Percentiles rank a stretch among this genome's conserved stretches.
Evolutionary conservation across 35 echinoderm and acorn worm genomes (phyloP).

Genomic region (Lytechinus pictus): DNA sequence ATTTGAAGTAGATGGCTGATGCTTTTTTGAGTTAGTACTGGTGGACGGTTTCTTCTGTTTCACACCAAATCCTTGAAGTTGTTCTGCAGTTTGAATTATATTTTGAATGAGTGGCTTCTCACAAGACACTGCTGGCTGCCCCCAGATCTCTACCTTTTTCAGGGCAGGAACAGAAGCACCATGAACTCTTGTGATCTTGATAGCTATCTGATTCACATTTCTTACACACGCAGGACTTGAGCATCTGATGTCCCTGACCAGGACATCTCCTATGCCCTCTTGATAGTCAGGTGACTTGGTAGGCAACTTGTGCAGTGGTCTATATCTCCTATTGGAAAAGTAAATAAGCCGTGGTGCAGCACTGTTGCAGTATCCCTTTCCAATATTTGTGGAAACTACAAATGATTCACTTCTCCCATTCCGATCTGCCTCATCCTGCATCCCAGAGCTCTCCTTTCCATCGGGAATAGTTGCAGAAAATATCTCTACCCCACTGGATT

Average conservation of each 20-base stretch:
- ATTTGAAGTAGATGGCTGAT: neutral
- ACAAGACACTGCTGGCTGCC: slow-evolving; percentile 77
- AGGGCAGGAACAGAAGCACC: slow-evolving; percentile 71
- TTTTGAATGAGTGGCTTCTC: slow-evolving; percentile 33
- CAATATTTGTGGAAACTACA: neutral
- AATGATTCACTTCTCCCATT: neutral
- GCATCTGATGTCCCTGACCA: slow-evolving; percentile 34
- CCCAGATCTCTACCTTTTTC: slow-evolving; percentile 77
- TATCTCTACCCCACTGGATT: slow-evolving; percentile 83
- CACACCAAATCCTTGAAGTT: neutral
- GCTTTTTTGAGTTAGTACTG: neutral
- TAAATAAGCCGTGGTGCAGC: neutral
- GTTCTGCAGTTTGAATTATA: slow-evolving; percentile 15
- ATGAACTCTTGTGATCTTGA: slow-evolving; percentile 69
- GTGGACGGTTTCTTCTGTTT: neutral
- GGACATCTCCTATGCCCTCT: neutral
- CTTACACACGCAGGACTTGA: slow-evolving; percentile 4
- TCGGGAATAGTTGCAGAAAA: slow-evolving; percentile 66
- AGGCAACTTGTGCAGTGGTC: neutral
- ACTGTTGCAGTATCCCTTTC: neutral
- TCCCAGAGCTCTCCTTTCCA: neutral
- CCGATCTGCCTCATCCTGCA: neutral
- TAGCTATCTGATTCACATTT: slow-evolving; percentile 69
- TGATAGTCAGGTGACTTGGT: neutral
- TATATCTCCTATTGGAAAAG: slow-evolving; percentile 19